Evolutionary conservation across 2,888 invertebrate genomes (phyloP).

Genomic region (Thera obeliscata): DNA sequence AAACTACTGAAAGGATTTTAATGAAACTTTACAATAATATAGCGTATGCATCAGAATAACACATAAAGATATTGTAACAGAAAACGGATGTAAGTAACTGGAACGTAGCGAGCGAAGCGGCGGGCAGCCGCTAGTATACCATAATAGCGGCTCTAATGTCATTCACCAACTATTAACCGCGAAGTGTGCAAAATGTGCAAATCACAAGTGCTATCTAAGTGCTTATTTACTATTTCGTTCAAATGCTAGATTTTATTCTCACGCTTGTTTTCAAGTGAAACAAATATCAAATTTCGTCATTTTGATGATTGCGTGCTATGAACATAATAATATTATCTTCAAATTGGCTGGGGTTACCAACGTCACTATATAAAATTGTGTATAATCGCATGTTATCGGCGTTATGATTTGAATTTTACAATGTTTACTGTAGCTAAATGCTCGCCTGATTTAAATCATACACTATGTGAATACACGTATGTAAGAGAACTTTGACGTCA

Average conservation of each 20-base stretch:
- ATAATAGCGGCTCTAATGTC: neutral
- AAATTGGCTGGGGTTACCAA: slow-evolving; percentile 10
- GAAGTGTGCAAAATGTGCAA: neutral
- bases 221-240: neutral
- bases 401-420: slow-evolving; percentile 1
- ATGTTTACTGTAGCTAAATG: neutral
- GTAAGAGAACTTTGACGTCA: neutral
- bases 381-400: slow-evolving; percentile 11
- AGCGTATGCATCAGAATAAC: too few relatives aligned
- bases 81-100: too few relatives aligned
- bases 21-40: too few relatives aligned
- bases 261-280: slow-evolving; percentile 18
- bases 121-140: too few relatives aligned
- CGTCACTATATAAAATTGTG: slow-evolving; percentile 17
- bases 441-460: neutral
- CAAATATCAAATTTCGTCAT: slow-evolving; percentile 25
- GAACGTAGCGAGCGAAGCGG: too few relatives aligned
- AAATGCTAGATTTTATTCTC: slow-evolving; percentile 11
- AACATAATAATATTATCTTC: slow-evolving; percentile 14
- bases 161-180: neutral
- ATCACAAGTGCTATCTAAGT: neutral
- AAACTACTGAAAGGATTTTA: too few relatives aligned
- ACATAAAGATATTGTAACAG: too few relatives aligned
- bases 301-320: slow-evolving; percentile 11
- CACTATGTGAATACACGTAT: neutral